Percentiles rank a stretch among this genome's conserved stretches.
Evolutionary conservation across 2,113 vertebrate genomes (phyloP).

Genomic region (Erpornis zantholeuca): DNA sequence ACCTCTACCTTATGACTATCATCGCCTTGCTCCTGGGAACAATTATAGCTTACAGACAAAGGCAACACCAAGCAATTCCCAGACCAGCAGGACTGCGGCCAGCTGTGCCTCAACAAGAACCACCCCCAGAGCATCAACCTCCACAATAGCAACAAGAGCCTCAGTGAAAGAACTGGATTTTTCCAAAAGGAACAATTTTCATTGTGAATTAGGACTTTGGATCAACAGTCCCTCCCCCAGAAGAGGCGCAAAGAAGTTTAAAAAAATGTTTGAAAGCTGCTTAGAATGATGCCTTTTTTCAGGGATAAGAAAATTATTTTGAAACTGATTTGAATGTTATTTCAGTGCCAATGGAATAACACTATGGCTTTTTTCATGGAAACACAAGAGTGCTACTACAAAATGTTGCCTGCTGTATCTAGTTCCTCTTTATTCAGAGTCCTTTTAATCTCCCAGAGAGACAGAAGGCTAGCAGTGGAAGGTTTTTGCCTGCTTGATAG

Average conservation of each 20-base stretch:
- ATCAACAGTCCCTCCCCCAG: constrained; percentile 41
- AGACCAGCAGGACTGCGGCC: constrained; percentile 61
- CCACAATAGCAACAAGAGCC: constrained; percentile 65
- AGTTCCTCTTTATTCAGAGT: constrained; percentile 49
- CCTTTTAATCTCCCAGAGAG: constrained; percentile 26
- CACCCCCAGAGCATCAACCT: constrained; percentile 67
- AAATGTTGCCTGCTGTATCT: constrained; percentile 65
- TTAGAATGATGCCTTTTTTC: constrained; percentile 80
- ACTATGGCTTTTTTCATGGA: constrained; percentile 68
- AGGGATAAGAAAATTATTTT: constrained; percentile 77
- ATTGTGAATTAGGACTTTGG: constrained; percentile 50
- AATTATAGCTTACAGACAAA: constrained; percentile 94
- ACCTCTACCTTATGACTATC: constrained; percentile 98
- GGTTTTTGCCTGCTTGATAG: constrained; percentile 35
- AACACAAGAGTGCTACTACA: constrained; percentile 65
- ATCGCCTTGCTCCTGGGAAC: constrained; percentile 93
- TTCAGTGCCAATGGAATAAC: constrained; percentile 77
- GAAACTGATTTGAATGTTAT: constrained; percentile 75
- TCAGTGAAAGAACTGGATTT: constrained; percentile 53
- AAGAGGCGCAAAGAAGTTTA: constrained; percentile 61
- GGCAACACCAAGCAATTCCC: constrained; percentile 88
- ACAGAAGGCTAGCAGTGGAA: constrained; percentile 20
- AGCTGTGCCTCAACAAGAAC: constrained; percentile 72
- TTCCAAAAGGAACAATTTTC: constrained; percentile 53
- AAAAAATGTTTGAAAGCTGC: constrained; percentile 71